Evolutionary conservation across 2,113 vertebrate species (phyloP), one percentile per base, ranked within the genome.

Genomic region (Rafetus swinhoei): DNA sequence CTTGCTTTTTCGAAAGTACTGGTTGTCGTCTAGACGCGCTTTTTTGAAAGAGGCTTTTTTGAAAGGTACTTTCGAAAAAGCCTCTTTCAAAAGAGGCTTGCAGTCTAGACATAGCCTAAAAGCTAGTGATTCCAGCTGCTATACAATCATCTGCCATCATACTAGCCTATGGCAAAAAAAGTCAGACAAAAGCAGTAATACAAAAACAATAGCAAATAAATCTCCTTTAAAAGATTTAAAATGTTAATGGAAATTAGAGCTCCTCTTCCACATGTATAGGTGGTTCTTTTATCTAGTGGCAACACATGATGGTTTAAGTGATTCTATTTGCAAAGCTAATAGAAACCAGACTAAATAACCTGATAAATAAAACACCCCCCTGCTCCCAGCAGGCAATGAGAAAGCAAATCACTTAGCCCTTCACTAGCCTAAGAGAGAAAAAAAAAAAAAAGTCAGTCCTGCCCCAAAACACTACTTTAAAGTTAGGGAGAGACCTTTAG

Each of bases 161-260:
- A 88, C 88, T 81, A 86, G 82, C 90, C 56, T 15, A 54, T 1
- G 69, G 82, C 60, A 87, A 79, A 53, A 10, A 27, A 3, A 60
- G n/a, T 77, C 90, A 94, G 81, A 89, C 83, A 85, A 81, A 91
- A 69, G 83, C 52, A 52, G 45, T 5, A 39, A 87, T 25, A 18
- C 22, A 72, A 79, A 53, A 83, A 9, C 60, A 53, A 35, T 13
- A 11, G 5, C 15, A 91, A 72, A 59, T 50, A 21, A 59, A 89
- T 85, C 8, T 54, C 1, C 5, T 10, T 76, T 22, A n/a, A 32
- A 32, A 32, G 52, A 16, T 19, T 85, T 21, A 45, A 27, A 88
- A 76, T 39, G 39, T 24, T 7, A 4, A 1, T 5, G 5, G 9
- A 52, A 32, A 29, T 5, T 55, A 32, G 1, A 22, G 3, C 29